Evolutionary conservation across 1,140 invertebrate species (phyloP).

Genomic region (Tetramorium parvispinum): DNA sequence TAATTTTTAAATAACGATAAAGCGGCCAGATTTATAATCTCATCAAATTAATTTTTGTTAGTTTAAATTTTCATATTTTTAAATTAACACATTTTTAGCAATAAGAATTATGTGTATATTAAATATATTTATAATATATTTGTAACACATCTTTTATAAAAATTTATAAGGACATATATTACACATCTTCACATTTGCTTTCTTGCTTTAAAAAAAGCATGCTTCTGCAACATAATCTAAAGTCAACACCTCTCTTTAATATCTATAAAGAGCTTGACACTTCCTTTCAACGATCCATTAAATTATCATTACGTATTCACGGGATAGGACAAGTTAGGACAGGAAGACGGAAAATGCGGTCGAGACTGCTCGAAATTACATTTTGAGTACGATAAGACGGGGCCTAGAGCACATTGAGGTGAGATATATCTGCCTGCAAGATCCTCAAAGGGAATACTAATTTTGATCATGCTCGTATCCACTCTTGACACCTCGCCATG

Average conservation of each 20-base stretch:
- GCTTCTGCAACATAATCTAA: background rate
- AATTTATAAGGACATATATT: background rate
- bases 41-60: slow-evolving; percentile 3
- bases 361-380: slow-evolving; percentile 3
- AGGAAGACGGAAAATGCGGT: background rate
- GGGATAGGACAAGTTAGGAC: background rate
- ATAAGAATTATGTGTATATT: background rate
- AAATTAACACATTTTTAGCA: background rate
- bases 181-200: background rate
- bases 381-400: slow-evolving; percentile 24
- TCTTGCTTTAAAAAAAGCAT: background rate
- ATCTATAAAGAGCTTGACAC: background rate
- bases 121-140: background rate
- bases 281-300: slow-evolving; percentile 10
- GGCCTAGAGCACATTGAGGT: background rate
- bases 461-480: background rate
- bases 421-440: background rate
- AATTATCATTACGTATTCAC: slow-evolving; percentile 32
- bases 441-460: slow-evolving; percentile 33
- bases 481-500: background rate
- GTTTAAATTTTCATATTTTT: background rate
- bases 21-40: background rate
- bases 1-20: too few species aligned
- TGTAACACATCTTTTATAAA: background rate
- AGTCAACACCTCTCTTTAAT: background rate